Percentiles rank a stretch among this genome's conserved stretches.
Conservation (phyloP, 2,113 vertebrate genomes). For the Ranitomeya variabilis region DNA sequence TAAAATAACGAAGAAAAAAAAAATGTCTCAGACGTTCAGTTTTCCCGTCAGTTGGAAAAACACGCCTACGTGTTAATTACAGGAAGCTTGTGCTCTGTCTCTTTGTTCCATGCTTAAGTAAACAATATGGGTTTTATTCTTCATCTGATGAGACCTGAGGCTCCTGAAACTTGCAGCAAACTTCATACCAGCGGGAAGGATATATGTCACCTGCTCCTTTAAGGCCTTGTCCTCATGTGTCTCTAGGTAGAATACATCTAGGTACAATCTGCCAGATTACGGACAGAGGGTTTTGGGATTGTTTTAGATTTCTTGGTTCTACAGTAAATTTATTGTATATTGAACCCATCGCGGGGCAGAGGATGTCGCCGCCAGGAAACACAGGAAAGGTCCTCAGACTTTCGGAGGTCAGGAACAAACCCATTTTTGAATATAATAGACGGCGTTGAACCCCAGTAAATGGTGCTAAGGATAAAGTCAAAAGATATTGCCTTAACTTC, state of each 20-base stretch:
- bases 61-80: constrained; percentile 85
- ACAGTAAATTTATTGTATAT: too few species aligned
- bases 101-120: constrained; percentile 80
- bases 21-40: constrained; percentile 67
- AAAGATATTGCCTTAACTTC: too few species aligned
- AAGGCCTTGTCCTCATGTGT: not conserved
- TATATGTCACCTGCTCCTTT: not conserved
- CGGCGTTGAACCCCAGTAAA: too few species aligned
- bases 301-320: too few species aligned
- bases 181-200: not conserved
- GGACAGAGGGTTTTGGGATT: too few species aligned
- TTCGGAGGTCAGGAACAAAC: too few species aligned
- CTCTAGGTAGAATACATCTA: not conserved
- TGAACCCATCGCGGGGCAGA: too few species aligned
- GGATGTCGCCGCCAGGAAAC: too few species aligned
- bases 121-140: constrained; percentile 77
- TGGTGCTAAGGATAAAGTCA: too few species aligned
- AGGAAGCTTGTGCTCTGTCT: constrained; percentile 71
- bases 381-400: too few species aligned
- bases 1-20: constrained; percentile 17
- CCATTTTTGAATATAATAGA: too few species aligned
- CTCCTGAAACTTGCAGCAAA: constrained; percentile 70
- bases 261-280: too few species aligned
- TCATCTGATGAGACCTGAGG: constrained; percentile 80
- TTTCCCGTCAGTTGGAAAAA: constrained; percentile 81